Evolutionary conservation across 2,797 vertebrate species (phyloP).

Genomic region (Amblyopsis hoosieri): DNA sequence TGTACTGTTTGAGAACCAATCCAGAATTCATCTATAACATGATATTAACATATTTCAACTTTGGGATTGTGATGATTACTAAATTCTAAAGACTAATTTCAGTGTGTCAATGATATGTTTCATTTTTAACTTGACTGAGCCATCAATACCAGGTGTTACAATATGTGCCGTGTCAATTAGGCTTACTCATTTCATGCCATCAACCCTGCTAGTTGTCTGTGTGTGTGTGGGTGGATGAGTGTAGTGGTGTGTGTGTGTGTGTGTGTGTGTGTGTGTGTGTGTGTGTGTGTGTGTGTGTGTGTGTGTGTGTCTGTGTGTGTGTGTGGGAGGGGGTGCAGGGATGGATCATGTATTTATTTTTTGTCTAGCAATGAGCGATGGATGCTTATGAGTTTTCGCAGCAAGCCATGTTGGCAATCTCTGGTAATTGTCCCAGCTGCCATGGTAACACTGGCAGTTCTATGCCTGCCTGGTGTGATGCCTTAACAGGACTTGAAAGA

Average conservation of each 20-base stretch:
- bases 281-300: not conserved
- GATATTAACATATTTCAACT: no score
- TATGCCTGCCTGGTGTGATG: conserved; percentile 32
- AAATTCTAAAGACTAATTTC: no score
- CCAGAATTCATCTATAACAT: no score
- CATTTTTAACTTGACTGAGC: no score
- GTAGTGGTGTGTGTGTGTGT: not conserved
- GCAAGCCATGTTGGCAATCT: conserved; percentile 15
- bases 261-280: not conserved
- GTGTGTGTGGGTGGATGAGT: not conserved
- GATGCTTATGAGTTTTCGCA: conserved; percentile 1
- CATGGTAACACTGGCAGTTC: conserved; percentile 51
- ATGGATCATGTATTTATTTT: not conserved
- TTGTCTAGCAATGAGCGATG: not conserved
- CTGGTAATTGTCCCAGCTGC: conserved; percentile 43
- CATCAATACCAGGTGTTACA: no score
- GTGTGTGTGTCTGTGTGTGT: no score
- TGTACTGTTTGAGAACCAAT: no score
- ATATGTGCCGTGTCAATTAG: no score
- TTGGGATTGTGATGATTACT: no score
- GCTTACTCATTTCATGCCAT: not conserved
- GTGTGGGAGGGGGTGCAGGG: not conserved
- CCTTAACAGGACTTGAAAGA: conserved; percentile 35
- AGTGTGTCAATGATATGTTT: no score
- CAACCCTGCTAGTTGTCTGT: not conserved